These are phyloP conservation scores for Lepilemur septentrionalis DNA, from an alignment of 2,797 vertebrate genomes.

Conservation along the genomic window DNA sequence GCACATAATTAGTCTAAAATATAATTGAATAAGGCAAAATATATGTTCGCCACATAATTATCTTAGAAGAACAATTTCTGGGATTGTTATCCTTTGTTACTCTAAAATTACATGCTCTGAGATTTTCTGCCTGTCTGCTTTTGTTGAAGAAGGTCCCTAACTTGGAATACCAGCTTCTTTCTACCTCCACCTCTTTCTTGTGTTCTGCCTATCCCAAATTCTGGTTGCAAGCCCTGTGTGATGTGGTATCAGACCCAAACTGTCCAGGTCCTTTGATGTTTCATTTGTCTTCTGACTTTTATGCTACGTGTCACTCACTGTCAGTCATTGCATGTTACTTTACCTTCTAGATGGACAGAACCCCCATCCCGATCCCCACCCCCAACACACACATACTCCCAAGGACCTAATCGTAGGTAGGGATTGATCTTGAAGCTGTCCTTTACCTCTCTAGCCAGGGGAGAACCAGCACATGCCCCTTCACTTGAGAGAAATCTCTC, in stretches of 20 bases:
- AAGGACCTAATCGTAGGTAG: neutral
- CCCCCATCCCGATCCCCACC: too few species aligned
- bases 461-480: neutral
- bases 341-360: neutral
- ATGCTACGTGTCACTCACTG: neutral
- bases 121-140: neutral
- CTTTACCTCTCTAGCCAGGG: neutral
- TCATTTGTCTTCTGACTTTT: neutral
- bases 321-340: neutral
- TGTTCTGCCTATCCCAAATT: neutral
- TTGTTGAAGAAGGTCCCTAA: accelerated
- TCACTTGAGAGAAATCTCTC: neutral
- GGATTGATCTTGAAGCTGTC: neutral
- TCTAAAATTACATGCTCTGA: neutral
- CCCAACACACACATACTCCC: neutral
- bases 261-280: neutral
- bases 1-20: neutral
- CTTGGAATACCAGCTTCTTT: neutral
- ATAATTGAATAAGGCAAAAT: neutral
- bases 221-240: neutral
- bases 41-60: neutral
- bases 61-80: neutral
- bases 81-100: neutral
- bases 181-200: neutral
- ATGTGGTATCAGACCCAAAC: neutral